Percentiles rank a stretch among this genome's conserved stretches.
Conservation (phyloP, 2,888 invertebrate species). For the Agrochola lychnidis region DNA sequence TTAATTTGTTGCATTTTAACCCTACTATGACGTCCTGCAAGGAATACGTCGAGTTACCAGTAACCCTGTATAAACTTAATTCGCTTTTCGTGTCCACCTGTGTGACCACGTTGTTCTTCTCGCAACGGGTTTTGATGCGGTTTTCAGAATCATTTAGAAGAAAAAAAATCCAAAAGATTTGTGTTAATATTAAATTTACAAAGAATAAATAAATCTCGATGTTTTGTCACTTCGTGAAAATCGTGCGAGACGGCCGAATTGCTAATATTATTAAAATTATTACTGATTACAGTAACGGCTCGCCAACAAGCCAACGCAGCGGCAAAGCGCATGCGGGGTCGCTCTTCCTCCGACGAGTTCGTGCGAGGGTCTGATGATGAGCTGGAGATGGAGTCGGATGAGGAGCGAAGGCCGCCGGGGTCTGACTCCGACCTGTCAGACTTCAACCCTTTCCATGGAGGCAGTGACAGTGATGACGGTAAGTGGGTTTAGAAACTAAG, state of each 20-base stretch:
- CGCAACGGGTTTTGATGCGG: neutral
- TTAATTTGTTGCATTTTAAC: no score
- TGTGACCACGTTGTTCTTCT: no score
- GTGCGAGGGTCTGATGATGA: constrained; percentile 92
- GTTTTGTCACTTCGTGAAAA: neutral
- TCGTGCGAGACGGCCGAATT: no score
- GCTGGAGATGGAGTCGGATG: constrained; percentile 76
- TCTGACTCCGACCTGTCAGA: constrained; percentile 91
- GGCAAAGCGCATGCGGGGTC: constrained; percentile 88
- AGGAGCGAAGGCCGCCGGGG: constrained; percentile 65
- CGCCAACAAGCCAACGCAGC: constrained; percentile 85
- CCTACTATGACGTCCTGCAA: no score
- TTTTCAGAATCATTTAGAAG: no score
- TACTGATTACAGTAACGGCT: constrained; percentile 79
- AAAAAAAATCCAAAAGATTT: no score
- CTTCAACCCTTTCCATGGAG: constrained; percentile 97
- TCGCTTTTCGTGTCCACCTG: no score
- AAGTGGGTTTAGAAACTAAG: neutral
- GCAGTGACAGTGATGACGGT: constrained; percentile 95
- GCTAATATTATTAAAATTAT: neutral
- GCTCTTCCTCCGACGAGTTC: constrained; percentile 92
- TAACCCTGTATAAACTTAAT: no score
- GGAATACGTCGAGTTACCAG: no score
- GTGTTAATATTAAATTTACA: neutral
- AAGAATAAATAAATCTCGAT: neutral